Conservation (phyloP, 2,113 vertebrate genomes). For the Corydoras maculifer region DNA sequence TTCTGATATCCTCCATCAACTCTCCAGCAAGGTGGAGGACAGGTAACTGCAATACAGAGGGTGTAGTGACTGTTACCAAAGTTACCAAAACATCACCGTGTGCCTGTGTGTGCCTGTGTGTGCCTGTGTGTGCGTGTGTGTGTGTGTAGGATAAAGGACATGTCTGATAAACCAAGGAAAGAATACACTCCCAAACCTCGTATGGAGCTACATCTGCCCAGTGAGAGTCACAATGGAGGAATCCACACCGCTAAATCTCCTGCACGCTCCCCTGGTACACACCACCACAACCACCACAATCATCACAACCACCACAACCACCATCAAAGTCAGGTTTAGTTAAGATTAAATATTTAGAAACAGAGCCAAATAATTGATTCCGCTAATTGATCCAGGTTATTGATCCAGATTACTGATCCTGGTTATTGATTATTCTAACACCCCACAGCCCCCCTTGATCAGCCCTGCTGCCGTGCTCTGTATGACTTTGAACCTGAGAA, state of each 20-base stretch:
- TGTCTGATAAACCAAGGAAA: constrained; percentile 79
- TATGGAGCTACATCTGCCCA: constrained; percentile 81
- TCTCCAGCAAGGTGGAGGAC: constrained; percentile 68
- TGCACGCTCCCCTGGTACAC: constrained; percentile 63
- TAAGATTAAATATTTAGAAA: too few relatives aligned
- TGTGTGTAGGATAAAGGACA: constrained; percentile 81
- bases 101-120: too few relatives aligned
- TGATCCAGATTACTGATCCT: too few relatives aligned
- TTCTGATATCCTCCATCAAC: constrained; percentile 85
- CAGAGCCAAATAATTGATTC: too few relatives aligned
- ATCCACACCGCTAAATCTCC: constrained; percentile 83
- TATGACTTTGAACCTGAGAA: constrained; percentile 87
- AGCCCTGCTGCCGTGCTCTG: constrained; percentile 78
- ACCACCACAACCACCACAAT: constrained; percentile 22
- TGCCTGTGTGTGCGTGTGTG: constrained; percentile 34
- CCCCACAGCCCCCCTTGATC: constrained; percentile 68
- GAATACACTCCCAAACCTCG: constrained; percentile 87
- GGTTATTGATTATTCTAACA: too few relatives aligned
- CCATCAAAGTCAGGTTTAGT: too few relatives aligned
- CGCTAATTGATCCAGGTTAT: too few relatives aligned
- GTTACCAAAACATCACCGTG: background rate
- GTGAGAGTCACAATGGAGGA: constrained; percentile 84
- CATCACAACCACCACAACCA: background rate
- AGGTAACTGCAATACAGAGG: background rate
- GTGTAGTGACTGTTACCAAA: too few relatives aligned